Evolutionary conservation across 1,140 invertebrate genomes (phyloP), one percentile per base, ranked within the genome.

Genomic region (Pogonus chalceus): DNA sequence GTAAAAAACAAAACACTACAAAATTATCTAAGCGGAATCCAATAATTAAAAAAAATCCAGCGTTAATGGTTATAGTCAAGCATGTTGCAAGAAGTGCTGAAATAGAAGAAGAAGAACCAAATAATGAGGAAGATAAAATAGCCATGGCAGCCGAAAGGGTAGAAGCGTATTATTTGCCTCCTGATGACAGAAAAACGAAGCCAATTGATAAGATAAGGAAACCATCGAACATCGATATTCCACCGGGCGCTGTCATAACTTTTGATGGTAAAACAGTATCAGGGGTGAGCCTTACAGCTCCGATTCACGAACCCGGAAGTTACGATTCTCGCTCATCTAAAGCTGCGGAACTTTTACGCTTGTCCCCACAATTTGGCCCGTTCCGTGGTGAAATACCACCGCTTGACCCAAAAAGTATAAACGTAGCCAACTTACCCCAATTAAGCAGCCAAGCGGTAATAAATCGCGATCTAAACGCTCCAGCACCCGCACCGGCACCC

Each of bases 201-300:
- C 37, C 48, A 39, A 53, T 43, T 37, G 35, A 48, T 24, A 26
- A 14, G 20, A 35, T 49, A 16, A 52, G 56, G 10, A 46, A 62
- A 51, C 58, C 60, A 10, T 61, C 62, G 1, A 63, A 63, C 51
- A 68, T 63, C 20, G 73, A 67, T 56, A 72, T 64, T 20, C 70
- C 64, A 48, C 65, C 60, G 49, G 77, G 70, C 31, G 78, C 79
- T 0, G 75, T 84, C 20, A 78, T 85, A 9, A 81, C 84, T 4
- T 88, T 82, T 57, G 85, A 88, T 59, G 85, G 84, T 0, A 85
- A 84, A 64, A 78, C 76, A 18, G 75, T 87, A 3, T 78, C 83
- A 2, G 82, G 82, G 43, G 72, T 75, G 9, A 78, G 75, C 10
- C 62, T 86, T 9, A 78, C 81, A 0, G 74, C 78, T 0, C 73